Base-by-base conservation (phyloP, 2,888 invertebrate genomes). In the Ernsta delagoae region DNA sequence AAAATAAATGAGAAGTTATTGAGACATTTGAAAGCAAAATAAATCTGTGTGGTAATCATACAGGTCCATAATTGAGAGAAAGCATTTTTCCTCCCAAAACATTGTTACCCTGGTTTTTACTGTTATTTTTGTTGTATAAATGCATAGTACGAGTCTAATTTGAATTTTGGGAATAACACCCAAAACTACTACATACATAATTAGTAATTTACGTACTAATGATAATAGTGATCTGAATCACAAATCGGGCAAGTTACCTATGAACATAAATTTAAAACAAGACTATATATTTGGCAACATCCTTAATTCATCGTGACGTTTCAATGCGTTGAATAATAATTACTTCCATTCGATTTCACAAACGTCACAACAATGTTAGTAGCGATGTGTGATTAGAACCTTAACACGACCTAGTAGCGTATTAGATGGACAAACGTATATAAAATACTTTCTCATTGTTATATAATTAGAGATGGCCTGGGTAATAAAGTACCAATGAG, bases 321-420 rank as follows among this genome's bases (percentile, higher is more conserved):
- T 76, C 34, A 80, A 74, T 78, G 79, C 77, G 75, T 74, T 71
- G 84, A 82, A 85, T 85, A 82, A 81, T 83, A 84, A 88, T 84
- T 76, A 80, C 79, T 85, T 87, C 82, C 85, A 86, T 78, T 74
- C 78, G 85, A 87, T 85, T 88, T 85, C 85, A 87, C 87, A 78
- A 77, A 75, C 81, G 84, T 83, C 81, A 81, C 68, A 70, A 70
- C 73, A 63, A 73, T 73, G 70, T 74, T 72, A 65, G 70, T 71
- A 72, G 71, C 65, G 12, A 59, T 36, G 62, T 41, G 57, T 31
- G 62, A 56, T 59, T 63, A 12, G 68, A 62, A 68, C 68, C 68
- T 63, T 68, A 68, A 68, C 48, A 57, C 68, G 68, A 63, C 50
- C 61, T 61, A 56, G 31, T 68, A 57, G 62, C 68, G 62, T 62